phyloP scores from a whole-genome alignment of 2,797 vertebrate genomes.

The Stomatorhinus walkeri region DNA sequence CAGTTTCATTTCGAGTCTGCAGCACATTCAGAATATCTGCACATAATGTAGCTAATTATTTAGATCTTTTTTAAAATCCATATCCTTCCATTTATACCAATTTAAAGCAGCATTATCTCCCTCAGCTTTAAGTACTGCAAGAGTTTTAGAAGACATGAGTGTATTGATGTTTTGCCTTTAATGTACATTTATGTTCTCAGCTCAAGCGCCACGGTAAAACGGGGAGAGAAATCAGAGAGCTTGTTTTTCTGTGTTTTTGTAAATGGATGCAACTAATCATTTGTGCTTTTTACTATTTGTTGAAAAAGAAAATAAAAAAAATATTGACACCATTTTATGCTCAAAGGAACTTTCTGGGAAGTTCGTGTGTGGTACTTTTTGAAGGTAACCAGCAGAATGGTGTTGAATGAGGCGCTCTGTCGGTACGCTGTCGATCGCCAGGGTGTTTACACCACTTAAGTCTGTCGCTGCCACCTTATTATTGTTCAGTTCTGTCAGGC shows the following conservation, averaged over 20 bases:
- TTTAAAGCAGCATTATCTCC: not conserved
- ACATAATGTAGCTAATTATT: not conserved
- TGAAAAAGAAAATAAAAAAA: not conserved
- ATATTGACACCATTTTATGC: not conserved
- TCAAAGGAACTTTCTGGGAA: not conserved
- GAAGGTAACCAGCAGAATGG: not conserved
- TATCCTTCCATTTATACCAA: not conserved
- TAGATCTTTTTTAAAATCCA: not conserved
- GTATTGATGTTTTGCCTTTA: not conserved
- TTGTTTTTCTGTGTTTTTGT: not conserved
- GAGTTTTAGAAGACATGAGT: conserved; percentile 7
- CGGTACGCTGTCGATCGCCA: not conserved
- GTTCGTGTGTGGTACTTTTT: not conserved
- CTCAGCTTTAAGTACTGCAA: not conserved
- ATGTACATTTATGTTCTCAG: not conserved
- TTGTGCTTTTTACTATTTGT: not conserved
- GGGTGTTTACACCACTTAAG: not conserved
- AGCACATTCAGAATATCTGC: not conserved
- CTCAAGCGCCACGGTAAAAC: not conserved
- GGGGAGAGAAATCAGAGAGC: not conserved
- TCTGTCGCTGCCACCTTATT: not conserved
- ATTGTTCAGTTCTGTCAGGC: not conserved
- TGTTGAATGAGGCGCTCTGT: not conserved
- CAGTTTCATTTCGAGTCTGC: not conserved
- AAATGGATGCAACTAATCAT: not conserved